Evolutionary conservation across 2,888 invertebrate genomes (phyloP).

Genomic region (Caenorhabditis sp.): DNA sequence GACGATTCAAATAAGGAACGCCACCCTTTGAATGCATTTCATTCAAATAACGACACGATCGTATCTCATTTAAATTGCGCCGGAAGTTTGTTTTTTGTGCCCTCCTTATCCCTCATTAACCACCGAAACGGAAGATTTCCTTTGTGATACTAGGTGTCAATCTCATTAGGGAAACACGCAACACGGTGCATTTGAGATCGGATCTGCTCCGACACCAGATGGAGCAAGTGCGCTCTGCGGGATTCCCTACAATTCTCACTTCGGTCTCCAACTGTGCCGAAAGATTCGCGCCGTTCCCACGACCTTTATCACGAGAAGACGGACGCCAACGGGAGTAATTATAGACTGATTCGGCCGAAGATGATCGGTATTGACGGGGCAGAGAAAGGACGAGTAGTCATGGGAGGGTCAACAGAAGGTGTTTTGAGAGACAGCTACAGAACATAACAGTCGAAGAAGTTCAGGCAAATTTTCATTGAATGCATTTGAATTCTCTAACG

Average conservation of each 20-base stretch:
- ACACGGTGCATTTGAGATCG: constrained; percentile 17
- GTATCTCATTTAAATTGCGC: constrained; percentile 6
- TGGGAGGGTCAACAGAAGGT: not conserved
- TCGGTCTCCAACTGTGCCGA: not conserved
- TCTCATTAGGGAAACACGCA: constrained; percentile 28
- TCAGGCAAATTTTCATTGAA: not conserved
- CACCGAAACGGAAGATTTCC: not conserved
- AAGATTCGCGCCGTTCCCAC: constrained; percentile 16
- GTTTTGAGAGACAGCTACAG: constrained; percentile 1
- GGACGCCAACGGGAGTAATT: constrained; percentile 10
- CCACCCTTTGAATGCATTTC: not conserved
- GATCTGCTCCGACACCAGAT: constrained; percentile 17
- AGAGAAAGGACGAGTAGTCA: not conserved
- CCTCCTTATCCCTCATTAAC: constrained; percentile 35
- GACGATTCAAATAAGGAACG: too few relatives aligned
- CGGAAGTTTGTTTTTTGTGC: constrained; percentile 42
- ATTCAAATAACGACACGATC: not conserved
- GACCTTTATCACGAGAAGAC: constrained; percentile 18
- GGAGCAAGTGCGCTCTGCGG: constrained; percentile 9
- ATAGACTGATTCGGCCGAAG: constrained; percentile 16
- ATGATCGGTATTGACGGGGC: constrained; percentile 3
- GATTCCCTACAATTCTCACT: not conserved
- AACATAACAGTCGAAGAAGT: not conserved
- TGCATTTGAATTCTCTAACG: too few relatives aligned
- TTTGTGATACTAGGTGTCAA: constrained; percentile 34